Evolutionary conservation across 2,888 invertebrate genomes (phyloP), one percentile per base, ranked within the genome.

Genomic region (Drosophila meridionalis): DNA sequence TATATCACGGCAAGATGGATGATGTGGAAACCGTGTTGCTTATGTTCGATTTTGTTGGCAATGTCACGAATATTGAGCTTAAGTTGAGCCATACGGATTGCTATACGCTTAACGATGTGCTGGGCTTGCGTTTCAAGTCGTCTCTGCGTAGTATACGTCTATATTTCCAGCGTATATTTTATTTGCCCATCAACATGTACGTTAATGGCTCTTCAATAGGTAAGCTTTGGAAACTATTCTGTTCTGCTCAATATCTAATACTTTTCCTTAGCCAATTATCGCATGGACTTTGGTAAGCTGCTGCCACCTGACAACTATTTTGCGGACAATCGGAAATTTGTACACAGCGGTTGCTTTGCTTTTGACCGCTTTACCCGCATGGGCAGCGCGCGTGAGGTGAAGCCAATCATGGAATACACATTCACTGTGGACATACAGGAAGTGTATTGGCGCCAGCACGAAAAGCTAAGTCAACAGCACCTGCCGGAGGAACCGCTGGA

Each of bases 71-170:
- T 57, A 80, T 91, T 28, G 84, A 88, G 7, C 69, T 93, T 8
- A 74, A 81, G 40, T 63, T 86, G n/a, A 92, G 91, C 58, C 81
- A 82, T 3, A 84, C 91, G 14, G 92, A 92, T 50, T 78, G 80
- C 14, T 92, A 92, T 75, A 64, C 76, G 0, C 87, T 94, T 0
- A 93, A 94, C 80, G 94, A 94, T 69, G 94, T 94, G 78, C 91
- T 94, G 7, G 91, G 93, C 3, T 80, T 94, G 36, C 92, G 93
- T 57, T 93, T 94, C 70, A 93, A 94, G 81, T 93, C 94, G 11
- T 94, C 94, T 0, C 73, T 94, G 11, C 74, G 77, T 30, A 91
- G 93, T 40, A 84, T 94, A 30, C 91, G 91, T 14, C 88, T 93
- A 32, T 94, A 94, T 78, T 93, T 94, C 38, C 88, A 92, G 45